Conservation (phyloP, 2,113 vertebrate species). For the Saimiri boliviensis region DNA sequence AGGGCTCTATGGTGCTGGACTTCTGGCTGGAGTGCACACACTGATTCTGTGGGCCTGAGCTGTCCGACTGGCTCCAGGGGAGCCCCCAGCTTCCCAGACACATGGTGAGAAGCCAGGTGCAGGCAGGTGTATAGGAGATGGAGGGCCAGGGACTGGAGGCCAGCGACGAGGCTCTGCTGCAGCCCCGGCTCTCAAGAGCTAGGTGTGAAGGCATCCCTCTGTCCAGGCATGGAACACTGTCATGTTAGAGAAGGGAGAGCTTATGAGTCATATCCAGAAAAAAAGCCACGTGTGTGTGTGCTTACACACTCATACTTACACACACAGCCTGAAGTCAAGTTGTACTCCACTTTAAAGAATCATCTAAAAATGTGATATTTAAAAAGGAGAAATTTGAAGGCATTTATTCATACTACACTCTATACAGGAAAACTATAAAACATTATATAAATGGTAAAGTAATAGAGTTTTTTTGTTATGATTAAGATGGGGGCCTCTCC, state of each 20-base stretch:
- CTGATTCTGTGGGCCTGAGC: not conserved
- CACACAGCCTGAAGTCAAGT: not conserved
- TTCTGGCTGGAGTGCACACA: no score
- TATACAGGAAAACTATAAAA: not conserved
- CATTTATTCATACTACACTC: not conserved
- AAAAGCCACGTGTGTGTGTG: not conserved
- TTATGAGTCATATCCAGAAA: not conserved
- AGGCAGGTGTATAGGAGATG: not conserved
- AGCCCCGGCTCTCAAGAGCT: not conserved
- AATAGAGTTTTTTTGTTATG: not conserved
- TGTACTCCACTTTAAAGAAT: not conserved
- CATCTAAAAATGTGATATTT: not conserved
- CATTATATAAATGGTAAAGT: not conserved
- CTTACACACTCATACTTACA: not conserved
- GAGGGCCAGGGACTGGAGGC: not conserved
- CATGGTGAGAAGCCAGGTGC: not conserved
- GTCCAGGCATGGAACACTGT: fast-evolving
- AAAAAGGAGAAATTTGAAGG: not conserved
- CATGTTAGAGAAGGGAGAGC: not conserved
- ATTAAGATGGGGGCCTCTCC: not conserved
- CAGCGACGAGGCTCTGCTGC: not conserved
- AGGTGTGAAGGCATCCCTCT: not conserved
- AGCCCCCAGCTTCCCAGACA: not conserved
- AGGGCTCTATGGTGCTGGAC: not conserved
- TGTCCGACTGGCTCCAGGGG: no score